Percentiles rank a stretch among this genome's conserved stretches.
Evolutionary conservation across 1,140 invertebrate genomes (phyloP).

Genomic region (Drosophila ohnishii): DNA sequence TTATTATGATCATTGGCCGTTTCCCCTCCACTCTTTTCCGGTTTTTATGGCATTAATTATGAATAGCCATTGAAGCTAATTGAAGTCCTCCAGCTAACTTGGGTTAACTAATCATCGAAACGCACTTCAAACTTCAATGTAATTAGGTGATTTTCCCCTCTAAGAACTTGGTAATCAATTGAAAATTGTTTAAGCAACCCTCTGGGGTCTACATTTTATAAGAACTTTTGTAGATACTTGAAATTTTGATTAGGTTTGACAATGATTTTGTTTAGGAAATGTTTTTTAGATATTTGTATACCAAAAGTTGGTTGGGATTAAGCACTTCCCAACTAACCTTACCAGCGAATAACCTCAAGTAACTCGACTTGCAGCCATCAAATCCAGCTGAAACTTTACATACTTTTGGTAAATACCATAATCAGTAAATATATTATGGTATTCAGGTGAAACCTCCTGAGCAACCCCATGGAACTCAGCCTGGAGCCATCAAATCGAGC

Average conservation of each 20-base stretch:
- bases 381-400: background rate
- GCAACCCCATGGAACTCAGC: slow-evolving; percentile 25
- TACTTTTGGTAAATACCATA: background rate
- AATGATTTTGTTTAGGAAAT: background rate
- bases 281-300: background rate
- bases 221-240: background rate
- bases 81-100: slow-evolving; percentile 56
- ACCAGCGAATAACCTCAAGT: background rate
- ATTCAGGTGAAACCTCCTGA: background rate
- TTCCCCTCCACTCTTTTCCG: slow-evolving; percentile 58
- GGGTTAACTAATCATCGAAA: slow-evolving; percentile 30
- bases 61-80: slow-evolving; percentile 68
- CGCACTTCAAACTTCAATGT: slow-evolving; percentile 20
- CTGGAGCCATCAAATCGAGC: slow-evolving; percentile 5
- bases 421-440: background rate
- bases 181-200: background rate
- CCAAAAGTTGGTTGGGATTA: background rate
- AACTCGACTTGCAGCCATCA: slow-evolving; percentile 5
- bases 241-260: background rate
- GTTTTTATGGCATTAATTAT: slow-evolving; percentile 67
- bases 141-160: slow-evolving; percentile 30
- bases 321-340: background rate
- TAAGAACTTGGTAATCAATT: background rate
- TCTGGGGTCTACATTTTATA: background rate
- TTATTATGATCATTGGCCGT: slow-evolving; percentile 72